Conservation (phyloP, 1,140 invertebrate species). For the Aphaenogaster floridana region DNA sequence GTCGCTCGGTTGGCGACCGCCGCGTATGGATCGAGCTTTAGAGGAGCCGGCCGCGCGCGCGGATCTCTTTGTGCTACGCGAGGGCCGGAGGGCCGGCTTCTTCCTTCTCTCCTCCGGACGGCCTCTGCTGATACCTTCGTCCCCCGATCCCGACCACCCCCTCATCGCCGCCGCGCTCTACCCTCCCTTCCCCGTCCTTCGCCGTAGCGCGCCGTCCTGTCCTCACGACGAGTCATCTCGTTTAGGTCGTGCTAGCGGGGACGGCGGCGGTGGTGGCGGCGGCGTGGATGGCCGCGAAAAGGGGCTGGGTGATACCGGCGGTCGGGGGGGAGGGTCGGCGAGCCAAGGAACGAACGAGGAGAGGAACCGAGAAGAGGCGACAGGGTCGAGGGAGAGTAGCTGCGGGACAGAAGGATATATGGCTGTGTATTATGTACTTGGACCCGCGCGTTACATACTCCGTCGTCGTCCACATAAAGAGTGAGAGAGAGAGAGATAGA, state of each 20-base stretch:
- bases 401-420: slow-evolving; percentile 78
- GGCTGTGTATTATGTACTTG: slow-evolving; percentile 75
- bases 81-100: slow-evolving; percentile 76
- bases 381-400: slow-evolving; percentile 79
- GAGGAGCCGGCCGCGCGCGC: slow-evolving; percentile 66
- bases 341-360: slow-evolving; percentile 68
- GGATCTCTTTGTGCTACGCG: slow-evolving; percentile 76
- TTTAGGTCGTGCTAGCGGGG: slow-evolving; percentile 71
- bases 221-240: slow-evolving; percentile 76
- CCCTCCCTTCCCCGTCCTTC: background rate
- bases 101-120: slow-evolving; percentile 70
- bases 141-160: slow-evolving; percentile 37
- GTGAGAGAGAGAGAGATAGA: slow-evolving; percentile 14
- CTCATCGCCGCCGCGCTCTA: slow-evolving; percentile 26
- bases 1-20: slow-evolving; percentile 7
- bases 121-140: slow-evolving; percentile 70
- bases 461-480: slow-evolving; percentile 53
- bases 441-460: slow-evolving; percentile 67
- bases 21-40: slow-evolving; percentile 75
- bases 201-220: slow-evolving; percentile 69
- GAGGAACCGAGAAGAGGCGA: slow-evolving; percentile 75
- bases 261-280: slow-evolving; percentile 18
- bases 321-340: slow-evolving; percentile 60
- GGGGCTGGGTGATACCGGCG: slow-evolving; percentile 39
- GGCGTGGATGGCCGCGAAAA: slow-evolving; percentile 51